These are phyloP conservation scores for Lamellibrachia luymesi DNA, from an alignment of 1,140 invertebrate genomes.

Conservation along the genomic window DNA sequence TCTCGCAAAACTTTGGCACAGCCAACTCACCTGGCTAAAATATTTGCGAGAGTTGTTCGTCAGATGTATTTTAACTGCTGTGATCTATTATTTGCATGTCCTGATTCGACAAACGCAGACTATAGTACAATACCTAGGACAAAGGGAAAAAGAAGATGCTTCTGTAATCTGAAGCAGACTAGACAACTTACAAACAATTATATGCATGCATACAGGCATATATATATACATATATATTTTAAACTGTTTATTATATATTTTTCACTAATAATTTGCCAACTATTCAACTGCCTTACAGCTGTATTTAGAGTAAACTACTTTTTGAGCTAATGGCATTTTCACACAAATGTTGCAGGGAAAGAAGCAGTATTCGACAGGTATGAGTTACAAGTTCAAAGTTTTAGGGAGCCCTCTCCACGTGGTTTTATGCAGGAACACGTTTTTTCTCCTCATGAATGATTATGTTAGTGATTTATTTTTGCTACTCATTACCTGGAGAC, in stretches of 20 bases:
- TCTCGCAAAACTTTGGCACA: not conserved
- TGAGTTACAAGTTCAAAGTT: not conserved
- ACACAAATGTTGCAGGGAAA: not conserved
- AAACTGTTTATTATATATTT: not conserved
- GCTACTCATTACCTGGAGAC: not conserved
- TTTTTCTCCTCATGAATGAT: not conserved
- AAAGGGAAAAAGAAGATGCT: not conserved
- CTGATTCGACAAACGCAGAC: not conserved
- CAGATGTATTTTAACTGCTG: too few species aligned
- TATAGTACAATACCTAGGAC: not conserved
- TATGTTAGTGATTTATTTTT: not conserved
- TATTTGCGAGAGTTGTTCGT: too few species aligned
- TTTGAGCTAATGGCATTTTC: not conserved
- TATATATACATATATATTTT: not conserved
- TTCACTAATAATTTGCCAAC: not conserved
- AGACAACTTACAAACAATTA: not conserved
- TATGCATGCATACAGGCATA: not conserved
- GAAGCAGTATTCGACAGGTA: too few species aligned
- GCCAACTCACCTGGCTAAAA: not conserved
- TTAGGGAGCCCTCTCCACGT: not conserved
- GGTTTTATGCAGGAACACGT: not conserved
- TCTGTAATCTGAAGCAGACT: not conserved
- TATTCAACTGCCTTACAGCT: not conserved
- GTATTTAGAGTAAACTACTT: not conserved
- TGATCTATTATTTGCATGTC: not conserved